Conservation (phyloP, 2,888 invertebrate genomes). For the Orgyia antiqua region DNA sequence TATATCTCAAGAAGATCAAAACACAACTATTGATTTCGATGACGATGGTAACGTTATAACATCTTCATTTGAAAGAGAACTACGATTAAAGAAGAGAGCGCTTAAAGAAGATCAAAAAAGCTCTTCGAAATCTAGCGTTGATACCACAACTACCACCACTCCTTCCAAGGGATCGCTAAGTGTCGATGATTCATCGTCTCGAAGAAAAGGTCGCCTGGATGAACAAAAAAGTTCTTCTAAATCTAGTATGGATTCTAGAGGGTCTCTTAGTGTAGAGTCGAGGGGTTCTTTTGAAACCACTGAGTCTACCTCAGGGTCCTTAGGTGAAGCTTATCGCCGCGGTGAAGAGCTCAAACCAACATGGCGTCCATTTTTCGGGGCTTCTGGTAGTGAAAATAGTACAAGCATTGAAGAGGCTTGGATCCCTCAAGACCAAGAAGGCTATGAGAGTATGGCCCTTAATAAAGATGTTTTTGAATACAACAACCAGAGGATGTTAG, state of each 20-base stretch:
- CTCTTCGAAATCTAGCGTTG: conserved; percentile 80
- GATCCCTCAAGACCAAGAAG: conserved; percentile 86
- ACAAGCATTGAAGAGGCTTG: conserved; percentile 92
- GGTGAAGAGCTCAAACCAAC: conserved; percentile 87
- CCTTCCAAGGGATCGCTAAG: conserved; percentile 72
- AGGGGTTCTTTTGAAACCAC: conserved; percentile 84
- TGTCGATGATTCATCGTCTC: conserved; percentile 71
- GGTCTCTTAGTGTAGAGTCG: conserved; percentile 82
- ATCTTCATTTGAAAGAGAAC: conserved; percentile 62
- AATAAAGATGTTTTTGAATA: conserved; percentile 69
- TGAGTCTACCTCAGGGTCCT: conserved; percentile 85
- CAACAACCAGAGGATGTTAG: conserved; percentile 61
- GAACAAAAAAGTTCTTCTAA: conserved; percentile 79
- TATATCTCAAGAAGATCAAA: conserved; percentile 75
- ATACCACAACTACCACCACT: conserved; percentile 69
- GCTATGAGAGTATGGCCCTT: conserved; percentile 75
- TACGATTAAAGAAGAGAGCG: conserved; percentile 56
- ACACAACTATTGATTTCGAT: conserved; percentile 72
- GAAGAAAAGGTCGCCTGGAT: conserved; percentile 61
- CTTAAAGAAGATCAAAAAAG: conserved; percentile 71
- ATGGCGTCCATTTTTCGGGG: conserved; percentile 90
- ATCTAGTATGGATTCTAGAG: conserved; percentile 81
- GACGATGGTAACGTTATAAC: conserved; percentile 71
- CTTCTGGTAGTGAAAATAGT: conserved; percentile 87
- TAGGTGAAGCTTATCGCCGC: conserved; percentile 83